These are phyloP conservation scores for Ladona fulva DNA, from an alignment of 1,140 invertebrate genomes.

Conservation along the genomic window DNA sequence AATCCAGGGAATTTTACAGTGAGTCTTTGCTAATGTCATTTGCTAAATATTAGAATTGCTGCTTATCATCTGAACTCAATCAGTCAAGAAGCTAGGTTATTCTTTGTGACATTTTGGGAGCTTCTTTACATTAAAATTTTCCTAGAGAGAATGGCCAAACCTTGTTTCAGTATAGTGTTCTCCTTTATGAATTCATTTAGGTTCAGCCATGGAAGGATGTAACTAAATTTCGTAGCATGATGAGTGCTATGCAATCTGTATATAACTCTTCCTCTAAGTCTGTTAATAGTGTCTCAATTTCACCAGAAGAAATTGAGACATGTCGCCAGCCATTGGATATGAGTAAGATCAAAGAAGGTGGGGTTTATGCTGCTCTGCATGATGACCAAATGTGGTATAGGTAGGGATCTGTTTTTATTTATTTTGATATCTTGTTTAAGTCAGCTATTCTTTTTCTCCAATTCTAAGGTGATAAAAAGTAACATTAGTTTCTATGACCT, in stretches of 20 bases:
- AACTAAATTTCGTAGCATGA: neutral
- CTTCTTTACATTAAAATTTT: too few relatives aligned
- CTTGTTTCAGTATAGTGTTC: conserved; percentile 10
- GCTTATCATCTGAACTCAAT: too few relatives aligned
- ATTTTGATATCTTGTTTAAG: too few relatives aligned
- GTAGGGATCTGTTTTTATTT: conserved; percentile 30
- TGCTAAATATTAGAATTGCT: too few relatives aligned
- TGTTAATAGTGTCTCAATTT: neutral
- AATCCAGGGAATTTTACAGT: conserved; percentile 49
- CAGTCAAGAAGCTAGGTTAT: too few relatives aligned
- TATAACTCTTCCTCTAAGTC: neutral
- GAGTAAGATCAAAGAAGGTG: conserved; percentile 35
- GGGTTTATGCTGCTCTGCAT: conserved; percentile 44
- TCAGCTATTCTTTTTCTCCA: too few relatives aligned
- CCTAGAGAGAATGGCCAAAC: too few relatives aligned
- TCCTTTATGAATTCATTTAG: conserved; percentile 17
- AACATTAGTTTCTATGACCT: too few relatives aligned
- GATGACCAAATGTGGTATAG: conserved; percentile 47
- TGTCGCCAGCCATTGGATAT: neutral
- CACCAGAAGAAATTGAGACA: neutral
- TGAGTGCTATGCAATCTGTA: neutral
- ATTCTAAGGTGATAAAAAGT: too few relatives aligned
- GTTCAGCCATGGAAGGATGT: conserved; percentile 25
- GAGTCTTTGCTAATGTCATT: conserved; percentile 11
- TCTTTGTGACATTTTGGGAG: too few relatives aligned